Percentiles rank a stretch among this genome's conserved stretches.
Evolutionary conservation across 2,888 invertebrate genomes (phyloP).

Genomic region (Entomobrya multifasciata): DNA sequence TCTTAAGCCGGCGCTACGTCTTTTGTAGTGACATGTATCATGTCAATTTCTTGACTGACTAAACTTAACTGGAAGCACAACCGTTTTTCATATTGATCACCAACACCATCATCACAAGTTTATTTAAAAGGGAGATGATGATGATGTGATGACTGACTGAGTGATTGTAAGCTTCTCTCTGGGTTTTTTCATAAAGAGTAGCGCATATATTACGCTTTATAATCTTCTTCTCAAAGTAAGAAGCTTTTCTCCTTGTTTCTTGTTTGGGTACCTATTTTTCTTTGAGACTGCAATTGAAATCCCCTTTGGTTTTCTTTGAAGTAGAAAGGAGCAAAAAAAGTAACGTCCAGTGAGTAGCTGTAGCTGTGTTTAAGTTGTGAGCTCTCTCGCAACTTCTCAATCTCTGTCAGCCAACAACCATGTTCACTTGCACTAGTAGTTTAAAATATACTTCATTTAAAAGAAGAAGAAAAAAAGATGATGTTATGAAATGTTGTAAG

Average conservation of each 20-base stretch:
- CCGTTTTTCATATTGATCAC: slow-evolving; percentile 29
- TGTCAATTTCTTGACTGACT: slow-evolving; percentile 67
- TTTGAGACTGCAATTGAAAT: neutral
- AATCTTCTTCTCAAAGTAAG: neutral
- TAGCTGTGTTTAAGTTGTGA: too few relatives aligned
- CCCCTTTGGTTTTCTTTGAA: neutral
- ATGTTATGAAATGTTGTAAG: neutral
- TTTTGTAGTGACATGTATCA: slow-evolving; percentile 5
- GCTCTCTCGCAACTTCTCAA: slow-evolving; percentile 32
- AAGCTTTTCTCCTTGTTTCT: slow-evolving; percentile 18
- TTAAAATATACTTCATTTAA: neutral
- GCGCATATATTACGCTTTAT: slow-evolving; percentile 10
- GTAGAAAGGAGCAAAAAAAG: neutral
- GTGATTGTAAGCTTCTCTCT: neutral
- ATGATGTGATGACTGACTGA: too few relatives aligned
- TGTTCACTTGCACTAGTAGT: slow-evolving; percentile 31
- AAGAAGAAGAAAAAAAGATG: too few relatives aligned
- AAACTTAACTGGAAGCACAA: slow-evolving; percentile 58
- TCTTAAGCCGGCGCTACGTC: too few relatives aligned
- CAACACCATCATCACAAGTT: too few relatives aligned
- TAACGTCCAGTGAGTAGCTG: slow-evolving; percentile 29
- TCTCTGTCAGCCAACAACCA: slow-evolving; percentile 27
- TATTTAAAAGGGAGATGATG: too few relatives aligned
- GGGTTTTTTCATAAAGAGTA: slow-evolving; percentile 45
- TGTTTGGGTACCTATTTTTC: slow-evolving; percentile 25